Evolutionary conservation across 2,888 invertebrate genomes (phyloP).

Genomic region (Leptothorax acervorum): DNA sequence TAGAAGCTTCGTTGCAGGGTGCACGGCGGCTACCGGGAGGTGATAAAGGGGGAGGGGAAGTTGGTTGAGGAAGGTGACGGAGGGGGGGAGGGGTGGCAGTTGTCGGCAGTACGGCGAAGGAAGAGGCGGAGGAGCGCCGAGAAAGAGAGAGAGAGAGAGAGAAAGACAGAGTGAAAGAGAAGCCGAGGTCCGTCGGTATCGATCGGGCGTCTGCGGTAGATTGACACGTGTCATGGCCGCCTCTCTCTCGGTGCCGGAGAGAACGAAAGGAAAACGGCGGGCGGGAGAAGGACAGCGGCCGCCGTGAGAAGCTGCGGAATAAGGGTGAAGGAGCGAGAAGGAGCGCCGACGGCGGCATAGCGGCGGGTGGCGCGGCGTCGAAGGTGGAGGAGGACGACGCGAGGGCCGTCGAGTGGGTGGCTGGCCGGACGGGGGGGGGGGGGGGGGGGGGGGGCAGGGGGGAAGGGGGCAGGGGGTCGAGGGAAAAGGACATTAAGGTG

Average conservation of each 20-base stretch:
- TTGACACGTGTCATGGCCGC: slow-evolving; percentile 86
- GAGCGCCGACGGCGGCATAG: slow-evolving; percentile 53
- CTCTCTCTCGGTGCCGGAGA: slow-evolving; percentile 77
- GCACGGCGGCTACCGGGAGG: slow-evolving; percentile 49
- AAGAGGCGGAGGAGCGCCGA: slow-evolving; percentile 73
- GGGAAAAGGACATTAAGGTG: slow-evolving; percentile 85
- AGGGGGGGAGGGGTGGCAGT: slow-evolving; percentile 57
- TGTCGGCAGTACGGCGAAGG: slow-evolving; percentile 75
- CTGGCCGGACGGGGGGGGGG: slow-evolving; percentile 69
- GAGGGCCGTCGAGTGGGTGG: slow-evolving; percentile 47
- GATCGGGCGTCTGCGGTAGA: slow-evolving; percentile 85
- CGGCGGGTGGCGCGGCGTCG: slow-evolving; percentile 66
- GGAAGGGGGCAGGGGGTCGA: slow-evolving; percentile 66
- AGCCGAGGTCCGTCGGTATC: slow-evolving; percentile 84
- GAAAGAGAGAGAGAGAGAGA: slow-evolving; percentile 35
- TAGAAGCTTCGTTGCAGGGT: slow-evolving; percentile 68
- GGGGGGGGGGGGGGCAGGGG: slow-evolving; percentile 50
- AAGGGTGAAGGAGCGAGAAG: slow-evolving; percentile 52
- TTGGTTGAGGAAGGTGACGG: slow-evolving; percentile 53
- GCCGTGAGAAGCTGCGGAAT: slow-evolving; percentile 50
- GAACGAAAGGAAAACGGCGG: slow-evolving; percentile 66
- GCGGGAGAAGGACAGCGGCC: slow-evolving; percentile 59
- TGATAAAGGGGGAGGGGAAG: slow-evolving; percentile 63
- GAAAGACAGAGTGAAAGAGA: slow-evolving; percentile 61
- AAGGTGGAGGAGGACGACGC: slow-evolving; percentile 74